Evolutionary conservation across 2,888 invertebrate species (phyloP), one percentile per base, ranked within the genome.

Genomic region (Tetanocera ferruginea): DNA sequence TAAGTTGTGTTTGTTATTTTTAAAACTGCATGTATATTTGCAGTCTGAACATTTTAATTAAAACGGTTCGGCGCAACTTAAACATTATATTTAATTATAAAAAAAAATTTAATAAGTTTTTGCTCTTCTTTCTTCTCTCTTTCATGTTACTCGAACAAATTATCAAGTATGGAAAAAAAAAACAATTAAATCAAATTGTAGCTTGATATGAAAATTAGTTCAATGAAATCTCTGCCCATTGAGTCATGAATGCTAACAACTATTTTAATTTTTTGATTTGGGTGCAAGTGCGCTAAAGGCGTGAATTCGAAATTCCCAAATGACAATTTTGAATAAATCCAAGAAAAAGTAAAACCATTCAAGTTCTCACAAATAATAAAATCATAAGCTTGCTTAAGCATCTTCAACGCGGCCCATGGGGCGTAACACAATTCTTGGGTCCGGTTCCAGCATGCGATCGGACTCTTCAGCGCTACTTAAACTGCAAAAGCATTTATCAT

Each of bases 371-470:
- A 23, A 8, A 19, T 9, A 19, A 19, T 55, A 19, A 52, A 52
- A 19, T 19, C 23, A 55, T 55, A 55, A 19, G 23, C 19, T 5
- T 11, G 34, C 75, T 87, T 87, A 88, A 74, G 91, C 91, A 84
- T 92, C 92, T 85, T 92, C 92, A 73, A 91, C 91, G 80, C 91
- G 90, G 88, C 94, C 94, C 81, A 94, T 91, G 28, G 94, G 94
- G 84, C 92, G 91, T 70, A 93, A 88, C 37, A 93, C 92, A 84
- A 93, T 93, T 84, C 93, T 89, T 74, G 94, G 94, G 87, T 94
- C 93, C 43, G 93, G 93, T 86, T 94, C 94, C 83, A 94, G 90
- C 94, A 94, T 94, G 83, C 94, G 93, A 88, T 94, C 94, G 83
- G 93, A 93, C 87, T 95, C 95, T 88, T 94, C 94, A 75, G 92